Conservation (phyloP, 2,113 vertebrate species). For the Crypturellus undulatus region DNA sequence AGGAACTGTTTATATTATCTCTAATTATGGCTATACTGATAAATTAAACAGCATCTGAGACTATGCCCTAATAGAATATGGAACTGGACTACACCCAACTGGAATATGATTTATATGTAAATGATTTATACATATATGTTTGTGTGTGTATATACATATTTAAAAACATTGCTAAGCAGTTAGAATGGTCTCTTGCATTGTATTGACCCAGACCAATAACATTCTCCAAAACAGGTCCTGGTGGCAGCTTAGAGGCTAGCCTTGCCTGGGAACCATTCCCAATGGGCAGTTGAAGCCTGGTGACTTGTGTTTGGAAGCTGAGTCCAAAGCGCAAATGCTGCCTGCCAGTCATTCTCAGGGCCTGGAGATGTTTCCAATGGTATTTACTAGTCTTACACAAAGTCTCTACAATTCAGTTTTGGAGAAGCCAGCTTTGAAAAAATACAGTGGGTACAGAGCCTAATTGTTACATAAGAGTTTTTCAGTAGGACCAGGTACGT, state of each 20-base stretch:
- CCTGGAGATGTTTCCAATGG: background rate
- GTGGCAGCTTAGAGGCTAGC: background rate
- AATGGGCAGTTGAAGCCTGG: background rate
- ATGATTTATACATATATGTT: too few relatives aligned
- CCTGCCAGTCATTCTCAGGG: background rate
- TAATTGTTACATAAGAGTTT: background rate
- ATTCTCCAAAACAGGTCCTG: background rate
- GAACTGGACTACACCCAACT: background rate
- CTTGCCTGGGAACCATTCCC: background rate
- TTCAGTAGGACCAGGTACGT: background rate
- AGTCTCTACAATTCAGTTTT: background rate
- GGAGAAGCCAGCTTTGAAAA: background rate
- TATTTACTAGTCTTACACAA: background rate
- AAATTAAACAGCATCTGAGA: background rate
- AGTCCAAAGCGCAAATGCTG: background rate
- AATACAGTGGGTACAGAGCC: accelerated
- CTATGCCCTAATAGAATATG: background rate
- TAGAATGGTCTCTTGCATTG: background rate
- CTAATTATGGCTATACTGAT: background rate
- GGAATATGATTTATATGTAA: too few relatives aligned
- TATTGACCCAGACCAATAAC: background rate
- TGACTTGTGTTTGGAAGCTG: background rate
- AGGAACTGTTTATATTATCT: background rate
- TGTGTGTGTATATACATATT: too few relatives aligned
- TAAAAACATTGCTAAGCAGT: background rate